Evolutionary conservation across 2,888 invertebrate genomes (phyloP).

Genomic region (Nowickia ferox): DNA sequence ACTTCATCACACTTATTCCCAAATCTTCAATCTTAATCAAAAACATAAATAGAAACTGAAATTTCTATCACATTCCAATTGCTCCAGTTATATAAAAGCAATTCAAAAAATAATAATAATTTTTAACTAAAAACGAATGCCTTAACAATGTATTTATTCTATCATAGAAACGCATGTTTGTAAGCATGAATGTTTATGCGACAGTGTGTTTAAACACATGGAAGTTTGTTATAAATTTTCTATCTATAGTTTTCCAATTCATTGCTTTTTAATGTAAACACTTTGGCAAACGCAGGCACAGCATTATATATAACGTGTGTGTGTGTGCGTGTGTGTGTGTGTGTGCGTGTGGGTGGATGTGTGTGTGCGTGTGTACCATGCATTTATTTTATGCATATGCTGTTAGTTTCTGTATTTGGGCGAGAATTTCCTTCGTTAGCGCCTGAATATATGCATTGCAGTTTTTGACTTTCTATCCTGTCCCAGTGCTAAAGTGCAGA

Average conservation of each 20-base stretch:
- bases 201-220: conserved; percentile 11
- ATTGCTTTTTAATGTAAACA: conserved; percentile 55
- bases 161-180: conserved; percentile 1
- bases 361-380: not conserved
- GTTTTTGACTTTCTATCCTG: conserved; percentile 1
- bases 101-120: conserved; percentile 5
- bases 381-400: not conserved
- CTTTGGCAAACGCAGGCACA: conserved; percentile 20
- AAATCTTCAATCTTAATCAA: not conserved
- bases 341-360: too few relatives aligned
- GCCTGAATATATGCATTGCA: not conserved
- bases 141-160: not conserved
- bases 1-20: not conserved
- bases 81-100: conserved; percentile 24
- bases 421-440: not conserved
- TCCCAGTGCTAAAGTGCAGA: not conserved
- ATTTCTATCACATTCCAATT: conserved; percentile 35
- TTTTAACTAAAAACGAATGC: conserved; percentile 10
- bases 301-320: not conserved
- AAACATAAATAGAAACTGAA: conserved; percentile 4
- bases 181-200: not conserved
- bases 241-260: conserved; percentile 63
- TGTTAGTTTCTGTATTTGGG: not conserved
- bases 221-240: conserved; percentile 54
- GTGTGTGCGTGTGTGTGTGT: not conserved